Conservation (phyloP, 2,113 vertebrate genomes). For the Campylorhamphus procurvoides region DNA sequence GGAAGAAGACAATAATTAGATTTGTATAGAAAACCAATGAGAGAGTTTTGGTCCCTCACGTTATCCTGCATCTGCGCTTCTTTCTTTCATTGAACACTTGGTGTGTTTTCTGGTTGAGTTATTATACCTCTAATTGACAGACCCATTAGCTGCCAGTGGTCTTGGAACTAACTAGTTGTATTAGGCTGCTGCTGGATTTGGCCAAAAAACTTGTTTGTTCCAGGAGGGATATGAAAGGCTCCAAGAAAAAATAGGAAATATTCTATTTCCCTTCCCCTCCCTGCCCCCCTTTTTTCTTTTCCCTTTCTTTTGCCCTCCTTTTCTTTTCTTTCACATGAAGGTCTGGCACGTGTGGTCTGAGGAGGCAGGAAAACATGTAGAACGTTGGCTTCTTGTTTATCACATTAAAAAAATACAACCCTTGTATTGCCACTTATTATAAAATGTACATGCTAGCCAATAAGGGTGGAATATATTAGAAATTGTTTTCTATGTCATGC, state of each 20-base stretch:
- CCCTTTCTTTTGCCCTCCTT: not conserved
- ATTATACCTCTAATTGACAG: not conserved
- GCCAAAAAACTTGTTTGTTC: not conserved
- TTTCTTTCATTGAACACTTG: not conserved
- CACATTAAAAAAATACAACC: not conserved
- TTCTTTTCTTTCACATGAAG: not conserved
- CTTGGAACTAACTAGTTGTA: not conserved
- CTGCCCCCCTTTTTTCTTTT: not conserved
- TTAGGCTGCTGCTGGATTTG: not conserved
- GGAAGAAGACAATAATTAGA: constrained; percentile 15
- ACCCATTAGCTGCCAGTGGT: not conserved
- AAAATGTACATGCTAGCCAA: not conserved
- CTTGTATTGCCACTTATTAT: not conserved
- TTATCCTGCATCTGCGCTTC: not conserved
- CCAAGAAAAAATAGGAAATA: not conserved
- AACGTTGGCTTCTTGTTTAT: not conserved
- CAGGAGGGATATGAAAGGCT: not conserved
- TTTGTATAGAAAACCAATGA: constrained; percentile 7
- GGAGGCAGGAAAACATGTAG: not conserved
- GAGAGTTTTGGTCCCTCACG: not conserved
- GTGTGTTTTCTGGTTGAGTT: constrained; percentile 6
- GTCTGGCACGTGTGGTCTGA: not conserved
- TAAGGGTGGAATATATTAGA: not conserved
- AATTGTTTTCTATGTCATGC: not conserved
- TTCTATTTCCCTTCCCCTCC: not conserved